Evolutionary conservation across 2,888 invertebrate genomes (phyloP), one percentile per base, ranked within the genome.

Genomic region (Branchellion lobata): DNA sequence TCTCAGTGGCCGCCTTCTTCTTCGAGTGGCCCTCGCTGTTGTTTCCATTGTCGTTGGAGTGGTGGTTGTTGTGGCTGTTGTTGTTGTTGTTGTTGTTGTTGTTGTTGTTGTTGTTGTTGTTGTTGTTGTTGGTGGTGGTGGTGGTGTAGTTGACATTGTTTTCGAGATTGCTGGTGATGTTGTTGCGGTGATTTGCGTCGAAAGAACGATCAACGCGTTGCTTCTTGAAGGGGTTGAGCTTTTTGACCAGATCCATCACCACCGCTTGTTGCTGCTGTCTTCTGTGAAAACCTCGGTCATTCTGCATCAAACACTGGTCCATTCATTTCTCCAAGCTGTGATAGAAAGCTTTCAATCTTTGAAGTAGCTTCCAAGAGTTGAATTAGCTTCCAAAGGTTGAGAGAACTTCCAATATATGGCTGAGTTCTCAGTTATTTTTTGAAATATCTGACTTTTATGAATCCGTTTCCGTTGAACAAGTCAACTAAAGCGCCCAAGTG

Each of bases 1-100:
- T 77, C 77, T 77, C 77, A 57, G 77, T 77, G 31, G 77, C 77
- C 0, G 77, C 77, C 40, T 77, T 77, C 24, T 77, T 77, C 65
- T 77, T 77, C 5, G 77, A 77, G n/a, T 61, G 53, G 53, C 53
- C 24, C 27, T 75, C 75, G 18, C 53, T 40, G 36, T 36, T 40
- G 40, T 40, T 40, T 14, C 14, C 40, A 40, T 40, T 40, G 40
- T 40, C 14, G 75, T 21, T 24, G 51, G 29, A 24, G 51, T 31
- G 24, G n/a, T 33, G 53, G 29, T 27, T 47, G 33, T 27, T 34
- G n/a, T 18, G 5, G 73, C 27, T 73, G 47, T 27, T 40, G 73
- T 11, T 21, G 47, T 34, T 34, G 27, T 11, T 36, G 24, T 53
- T 5, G 53, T 24, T 40, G 53, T 53, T 3, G 53, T 40, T 47